Evolutionary conservation across 2,888 invertebrate genomes (phyloP).

Genomic region (Polydesmus complanatus): DNA sequence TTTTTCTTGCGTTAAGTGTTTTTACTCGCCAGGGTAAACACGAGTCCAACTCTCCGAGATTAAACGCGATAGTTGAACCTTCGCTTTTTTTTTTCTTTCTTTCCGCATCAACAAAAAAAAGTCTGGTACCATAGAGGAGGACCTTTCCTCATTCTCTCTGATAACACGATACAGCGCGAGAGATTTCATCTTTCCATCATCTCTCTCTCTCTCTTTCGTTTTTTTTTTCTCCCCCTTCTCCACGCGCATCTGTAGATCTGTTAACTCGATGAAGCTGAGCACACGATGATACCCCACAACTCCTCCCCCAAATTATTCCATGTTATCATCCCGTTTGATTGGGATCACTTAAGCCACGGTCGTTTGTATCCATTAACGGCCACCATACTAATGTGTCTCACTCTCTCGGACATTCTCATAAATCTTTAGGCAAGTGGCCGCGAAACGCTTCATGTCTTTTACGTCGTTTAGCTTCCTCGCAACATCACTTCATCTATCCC

Average conservation of each 20-base stretch:
- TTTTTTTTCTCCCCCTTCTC: neutral
- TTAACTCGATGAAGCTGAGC: neutral
- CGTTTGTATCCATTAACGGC: slow-evolving; percentile 4
- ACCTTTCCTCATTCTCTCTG: too few species aligned
- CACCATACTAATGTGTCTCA: neutral
- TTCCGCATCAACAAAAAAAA: too few species aligned
- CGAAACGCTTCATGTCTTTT: neutral
- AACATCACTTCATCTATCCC: too few species aligned
- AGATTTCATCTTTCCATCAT: too few species aligned
- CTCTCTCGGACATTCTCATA: neutral
- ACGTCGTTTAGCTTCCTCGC: neutral
- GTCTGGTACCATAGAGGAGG: too few species aligned
- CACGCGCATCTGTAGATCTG: neutral
- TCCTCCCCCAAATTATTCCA: neutral
- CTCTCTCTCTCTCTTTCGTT: too few species aligned
- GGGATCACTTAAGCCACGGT: neutral
- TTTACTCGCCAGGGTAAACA: too few species aligned
- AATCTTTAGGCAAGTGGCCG: neutral
- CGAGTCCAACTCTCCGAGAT: too few species aligned
- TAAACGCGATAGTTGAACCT: too few species aligned
- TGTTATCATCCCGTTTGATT: neutral
- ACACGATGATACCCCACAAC: neutral
- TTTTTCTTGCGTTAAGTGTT: too few species aligned
- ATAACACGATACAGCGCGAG: too few species aligned
- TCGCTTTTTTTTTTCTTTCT: too few species aligned